phyloP scores from a whole-genome alignment of 2,797 vertebrate species.

The Gephyroberyx darwinii region DNA sequence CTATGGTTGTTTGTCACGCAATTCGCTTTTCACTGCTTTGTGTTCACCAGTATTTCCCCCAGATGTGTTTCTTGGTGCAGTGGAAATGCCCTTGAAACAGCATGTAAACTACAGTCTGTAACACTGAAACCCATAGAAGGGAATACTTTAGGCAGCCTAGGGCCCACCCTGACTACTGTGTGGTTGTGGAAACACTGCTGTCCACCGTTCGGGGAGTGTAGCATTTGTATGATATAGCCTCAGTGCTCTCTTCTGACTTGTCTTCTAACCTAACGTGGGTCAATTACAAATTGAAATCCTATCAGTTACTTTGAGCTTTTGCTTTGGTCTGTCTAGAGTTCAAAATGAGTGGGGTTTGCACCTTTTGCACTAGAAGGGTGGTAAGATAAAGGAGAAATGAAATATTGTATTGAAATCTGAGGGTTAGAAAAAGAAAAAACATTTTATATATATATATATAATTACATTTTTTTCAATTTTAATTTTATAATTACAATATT shows the following conservation, averaged over 20 bases:
- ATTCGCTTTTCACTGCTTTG: slow-evolving; percentile 49
- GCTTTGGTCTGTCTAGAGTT: slow-evolving; percentile 13
- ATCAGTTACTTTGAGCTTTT: slow-evolving; percentile 3
- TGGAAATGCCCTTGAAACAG: slow-evolving; percentile 19
- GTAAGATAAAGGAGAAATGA: not conserved
- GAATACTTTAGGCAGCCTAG: not conserved
- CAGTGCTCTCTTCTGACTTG: slow-evolving; percentile 38
- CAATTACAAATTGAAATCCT: slow-evolving; percentile 42
- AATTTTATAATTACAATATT: slow-evolving; percentile 29
- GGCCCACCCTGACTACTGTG: slow-evolving; percentile 33
- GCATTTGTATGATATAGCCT: slow-evolving; percentile 59
- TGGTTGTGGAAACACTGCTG: slow-evolving; percentile 45
- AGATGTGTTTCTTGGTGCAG: slow-evolving; percentile 68
- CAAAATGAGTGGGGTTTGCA: slow-evolving; percentile 40
- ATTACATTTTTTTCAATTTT: no score
- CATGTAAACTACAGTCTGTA: slow-evolving; percentile 28
- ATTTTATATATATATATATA: no score
- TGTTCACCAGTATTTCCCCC: slow-evolving; percentile 29
- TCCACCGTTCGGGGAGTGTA: slow-evolving; percentile 57
- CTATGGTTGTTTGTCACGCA: slow-evolving; percentile 6
- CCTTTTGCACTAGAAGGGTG: slow-evolving; percentile 14
- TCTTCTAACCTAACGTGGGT: slow-evolving; percentile 43
- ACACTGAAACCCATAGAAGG: slow-evolving; percentile 22
- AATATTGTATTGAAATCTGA: slow-evolving; percentile 6
- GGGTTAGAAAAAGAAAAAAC: not conserved